Evolutionary conservation across 2,888 invertebrate genomes (phyloP).

Genomic region (Strigamia maritima): DNA sequence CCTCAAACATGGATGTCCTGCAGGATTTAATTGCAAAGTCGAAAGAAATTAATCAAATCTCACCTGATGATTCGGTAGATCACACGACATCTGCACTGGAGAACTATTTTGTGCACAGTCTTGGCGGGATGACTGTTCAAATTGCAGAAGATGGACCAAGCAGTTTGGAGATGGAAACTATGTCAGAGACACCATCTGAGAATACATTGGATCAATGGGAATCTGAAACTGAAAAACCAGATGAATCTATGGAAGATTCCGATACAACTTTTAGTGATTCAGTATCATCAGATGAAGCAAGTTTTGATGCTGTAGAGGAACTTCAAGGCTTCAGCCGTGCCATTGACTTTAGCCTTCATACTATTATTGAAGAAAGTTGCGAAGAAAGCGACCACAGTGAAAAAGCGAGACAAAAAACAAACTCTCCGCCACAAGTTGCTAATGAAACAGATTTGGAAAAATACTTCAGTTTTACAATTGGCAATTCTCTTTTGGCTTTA

Average conservation of each 20-base stretch:
- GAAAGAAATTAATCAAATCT: background rate
- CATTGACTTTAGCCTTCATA: constrained; percentile 81
- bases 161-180: background rate
- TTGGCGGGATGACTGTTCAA: constrained; percentile 37
- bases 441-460: constrained; percentile 78
- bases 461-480: constrained; percentile 83
- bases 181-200: background rate
- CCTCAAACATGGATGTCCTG: background rate
- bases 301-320: constrained; percentile 74
- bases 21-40: constrained; percentile 39
- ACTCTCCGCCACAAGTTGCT: constrained; percentile 48
- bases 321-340: constrained; percentile 72
- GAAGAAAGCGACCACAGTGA: constrained; percentile 67
- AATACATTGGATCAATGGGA: constrained; percentile 28
- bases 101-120: constrained; percentile 40
- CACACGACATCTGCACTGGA: constrained; percentile 38
- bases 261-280: constrained; percentile 50
- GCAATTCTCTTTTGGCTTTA: constrained; percentile 58
- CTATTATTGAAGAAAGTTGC: constrained; percentile 90
- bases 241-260: constrained; percentile 49
- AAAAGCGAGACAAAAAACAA: constrained; percentile 46
- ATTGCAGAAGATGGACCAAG: constrained; percentile 43
- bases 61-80: background rate
- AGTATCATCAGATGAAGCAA: constrained; percentile 60
- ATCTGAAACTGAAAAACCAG: constrained; percentile 46